Evolutionary conservation across 2,797 vertebrate genomes (phyloP).

Genomic region (Sebastes trivittatus): DNA sequence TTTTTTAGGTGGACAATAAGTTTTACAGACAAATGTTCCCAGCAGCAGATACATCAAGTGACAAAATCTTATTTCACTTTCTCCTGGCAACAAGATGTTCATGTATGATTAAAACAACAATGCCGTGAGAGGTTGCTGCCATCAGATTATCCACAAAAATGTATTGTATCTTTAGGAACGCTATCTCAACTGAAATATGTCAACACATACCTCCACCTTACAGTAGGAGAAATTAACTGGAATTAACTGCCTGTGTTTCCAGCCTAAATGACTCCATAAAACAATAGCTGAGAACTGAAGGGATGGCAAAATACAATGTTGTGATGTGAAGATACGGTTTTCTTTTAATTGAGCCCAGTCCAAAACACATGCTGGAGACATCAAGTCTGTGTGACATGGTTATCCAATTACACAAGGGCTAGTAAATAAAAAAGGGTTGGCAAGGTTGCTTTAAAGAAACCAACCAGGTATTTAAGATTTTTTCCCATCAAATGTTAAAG

Average conservation of each 20-base stretch:
- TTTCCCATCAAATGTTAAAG: not conserved
- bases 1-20: not conserved
- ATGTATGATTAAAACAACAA: slow-evolving; percentile 7
- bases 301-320: not conserved
- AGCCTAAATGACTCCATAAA: not conserved
- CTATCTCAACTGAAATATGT: not conserved
- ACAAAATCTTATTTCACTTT: not conserved
- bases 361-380: slow-evolving; percentile 53
- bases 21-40: not conserved
- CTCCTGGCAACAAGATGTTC: slow-evolving; percentile 3
- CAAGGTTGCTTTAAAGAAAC: slow-evolving; percentile 21
- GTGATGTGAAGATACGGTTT: slow-evolving; percentile 39
- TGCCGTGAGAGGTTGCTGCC: not conserved
- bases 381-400: slow-evolving; percentile 54
- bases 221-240: not conserved
- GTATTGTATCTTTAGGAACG: not conserved
- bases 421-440: slow-evolving; percentile 42
- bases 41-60: not conserved
- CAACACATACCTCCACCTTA: not conserved
- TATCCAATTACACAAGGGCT: slow-evolving; percentile 26
- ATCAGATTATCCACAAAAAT: not conserved
- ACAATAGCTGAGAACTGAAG: not conserved
- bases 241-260: not conserved
- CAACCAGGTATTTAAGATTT: not conserved
- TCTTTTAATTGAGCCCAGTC: slow-evolving; percentile 57